Evolutionary conservation across 2,888 invertebrate species (phyloP), one percentile per base, ranked within the genome.

Genomic region (Zootermopsis nevadensis): DNA sequence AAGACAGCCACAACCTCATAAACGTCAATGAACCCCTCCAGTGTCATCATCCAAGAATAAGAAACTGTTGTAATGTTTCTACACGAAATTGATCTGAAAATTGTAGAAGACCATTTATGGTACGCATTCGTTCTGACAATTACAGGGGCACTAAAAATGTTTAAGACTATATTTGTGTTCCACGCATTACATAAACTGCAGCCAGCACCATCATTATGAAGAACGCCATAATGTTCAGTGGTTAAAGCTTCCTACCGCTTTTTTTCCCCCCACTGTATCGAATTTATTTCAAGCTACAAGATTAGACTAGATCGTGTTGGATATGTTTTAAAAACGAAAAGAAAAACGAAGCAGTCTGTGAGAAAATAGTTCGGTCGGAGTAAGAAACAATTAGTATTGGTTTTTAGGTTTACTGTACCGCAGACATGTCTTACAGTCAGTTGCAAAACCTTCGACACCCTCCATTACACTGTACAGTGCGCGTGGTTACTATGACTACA

Each of bases 321-420:
- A 33, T 69, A 3, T 74, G 42, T 74, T 74, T 38, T 74, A 35
- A 38, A 74, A 38, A 74, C n/a, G 24, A 30, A 74, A 60, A 60
- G 6, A 72, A 74, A 24, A 74, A n/a, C 22, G 1, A 74, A 38
- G n/a, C 38, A 31, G 38, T 74, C n/a, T 74, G 74, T 74, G 74
- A 42, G 74, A 74, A 74, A 69, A 38, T 27, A 60, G 27, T 48
- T 19, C 48, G 10, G 27, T 60, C 12, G 60, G 60, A n/a, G n/a
- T n/a, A n/a, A n/a, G n/a, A 19, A 60, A 53, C 60, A 27, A n/a
- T 60, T 27, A 48, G 1, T 74, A 74, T 35, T 35, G 74, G 74
- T 74, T 74, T 35, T 33, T 38, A 24, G n/a, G 74, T 74, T 74
- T 22, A 74, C 38, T 42, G 74, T 74, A 74, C 74, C 38, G 7